phyloP scores from a whole-genome alignment of 2,888 invertebrate genomes.

The Scrobipalpa costella region DNA sequence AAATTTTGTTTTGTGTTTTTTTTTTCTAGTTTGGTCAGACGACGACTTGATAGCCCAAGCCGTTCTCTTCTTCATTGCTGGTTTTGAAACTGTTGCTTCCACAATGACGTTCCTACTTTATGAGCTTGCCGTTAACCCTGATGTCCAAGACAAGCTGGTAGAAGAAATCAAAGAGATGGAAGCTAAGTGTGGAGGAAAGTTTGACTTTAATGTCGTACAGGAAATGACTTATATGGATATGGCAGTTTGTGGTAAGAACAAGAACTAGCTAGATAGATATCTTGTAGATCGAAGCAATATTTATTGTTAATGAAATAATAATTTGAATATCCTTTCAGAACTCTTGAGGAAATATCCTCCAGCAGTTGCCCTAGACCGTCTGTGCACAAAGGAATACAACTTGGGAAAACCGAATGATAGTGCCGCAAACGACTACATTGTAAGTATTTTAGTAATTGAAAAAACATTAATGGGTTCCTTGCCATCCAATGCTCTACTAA shows the following conservation, averaged over 20 bases:
- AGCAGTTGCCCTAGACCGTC: constrained; percentile 57
- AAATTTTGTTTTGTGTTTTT: no score
- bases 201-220: constrained; percentile 76
- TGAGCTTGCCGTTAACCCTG: constrained; percentile 80
- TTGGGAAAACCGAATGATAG: constrained; percentile 41
- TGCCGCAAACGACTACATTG: constrained; percentile 38
- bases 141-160: constrained; percentile 77
- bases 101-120: constrained; percentile 42
- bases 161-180: constrained; percentile 76
- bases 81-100: constrained; percentile 51
- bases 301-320: neutral
- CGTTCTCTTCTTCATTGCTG: constrained; percentile 55
- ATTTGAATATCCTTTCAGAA: constrained; percentile 45
- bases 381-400: constrained; percentile 70
- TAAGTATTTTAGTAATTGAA: constrained; percentile 36
- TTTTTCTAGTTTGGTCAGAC: constrained; percentile 42
- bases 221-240: constrained; percentile 83
- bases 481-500: no score
- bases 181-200: constrained; percentile 52
- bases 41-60: constrained; percentile 54
- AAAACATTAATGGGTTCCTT: neutral
- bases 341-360: constrained; percentile 65
- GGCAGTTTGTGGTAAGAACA: constrained; percentile 75
- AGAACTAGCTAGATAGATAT: no score
- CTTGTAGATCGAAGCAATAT: no score